Base-by-base conservation (phyloP, 2,888 invertebrate species). In the Xestia rhomboidea region DNA sequence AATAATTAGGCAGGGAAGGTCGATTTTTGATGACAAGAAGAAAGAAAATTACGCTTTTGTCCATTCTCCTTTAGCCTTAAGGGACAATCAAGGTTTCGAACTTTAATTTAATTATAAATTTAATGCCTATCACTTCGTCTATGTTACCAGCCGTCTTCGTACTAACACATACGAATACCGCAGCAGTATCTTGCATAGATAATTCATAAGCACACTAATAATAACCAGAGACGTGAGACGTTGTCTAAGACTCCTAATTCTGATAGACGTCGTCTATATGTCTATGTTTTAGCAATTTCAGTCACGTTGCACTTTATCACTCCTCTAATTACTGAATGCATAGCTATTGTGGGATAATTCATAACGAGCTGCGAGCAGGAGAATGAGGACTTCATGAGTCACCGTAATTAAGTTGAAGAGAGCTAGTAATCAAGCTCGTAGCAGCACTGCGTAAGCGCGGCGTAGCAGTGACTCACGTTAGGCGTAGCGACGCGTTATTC, bases 221-320 rank as follows among this genome's bases (percentile, higher is more conserved):
- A 82, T 76, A 76, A 66, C 27, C 11, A 5, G 21, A 76, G 18
- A 82, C 76, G 76, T 75, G 73, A 69, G 34, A 54, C 73, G 64
- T 11, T 66, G 60, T 54, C 46, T 67, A 24, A 73, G 66, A 62
- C 66, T 49, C 34, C n/a, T 79, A 57, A 84, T 57, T 38, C 44
- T 54, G 41, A 73, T 64, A 79, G 84, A 64, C 57, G 34, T 83
- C 41, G 30, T 68, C 62, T 79, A 27, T 44, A n/a, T 60, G 60
- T 66, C 68, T 60, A 46, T 62, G 38, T 54, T 62, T 69, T 46
- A 69, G 34, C 46, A 27, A 80, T 69, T 84, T 68, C 41, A n/a
- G 73, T 73, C 84, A 82, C 84, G 81, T 74, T 73, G 81, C 69
- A 73, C 49, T 79, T 69, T 62, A 78, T 71, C 38, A 38, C 67